Percentiles rank a stretch among this genome's conserved stretches.
These are phyloP conservation scores for Heliconius eleuchia DNA, from an alignment of 1,140 invertebrate genomes.

Conservation along the genomic window DNA sequence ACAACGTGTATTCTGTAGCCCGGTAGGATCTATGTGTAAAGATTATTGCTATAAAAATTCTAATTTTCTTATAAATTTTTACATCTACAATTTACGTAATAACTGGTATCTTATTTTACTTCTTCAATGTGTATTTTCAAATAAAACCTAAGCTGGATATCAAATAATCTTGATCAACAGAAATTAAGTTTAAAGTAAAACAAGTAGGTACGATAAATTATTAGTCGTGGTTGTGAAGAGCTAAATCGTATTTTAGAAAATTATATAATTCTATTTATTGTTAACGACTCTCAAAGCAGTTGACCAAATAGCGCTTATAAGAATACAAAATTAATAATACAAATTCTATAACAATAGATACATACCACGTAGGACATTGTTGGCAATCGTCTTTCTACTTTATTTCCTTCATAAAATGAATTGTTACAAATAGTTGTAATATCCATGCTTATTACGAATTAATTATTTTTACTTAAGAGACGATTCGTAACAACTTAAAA, in stretches of 20 bases:
- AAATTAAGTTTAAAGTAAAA: too few relatives aligned
- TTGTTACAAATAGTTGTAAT: conserved; percentile 20
- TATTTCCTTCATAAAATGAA: conserved; percentile 11
- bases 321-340: not conserved
- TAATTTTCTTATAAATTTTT: too few relatives aligned
- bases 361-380: conserved; percentile 24
- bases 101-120: too few relatives aligned
- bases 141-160: too few relatives aligned
- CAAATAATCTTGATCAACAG: too few relatives aligned
- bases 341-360: not conserved
- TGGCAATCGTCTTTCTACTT: conserved; percentile 23
- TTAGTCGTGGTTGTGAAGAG: too few relatives aligned
- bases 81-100: too few relatives aligned
- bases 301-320: not conserved
- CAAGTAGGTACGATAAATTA: too few relatives aligned
- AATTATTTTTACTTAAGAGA: not conserved
- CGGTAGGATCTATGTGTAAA: too few relatives aligned
- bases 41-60: too few relatives aligned
- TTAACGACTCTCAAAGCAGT: not conserved
- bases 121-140: too few relatives aligned
- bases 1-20: too few relatives aligned
- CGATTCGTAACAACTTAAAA: not conserved
- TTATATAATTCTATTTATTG: not conserved
- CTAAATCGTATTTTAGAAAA: not conserved
- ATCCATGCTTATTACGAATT: conserved; percentile 29